Base-by-base conservation (phyloP, 2,797 vertebrate species). In the Spheniscus humboldti region DNA sequence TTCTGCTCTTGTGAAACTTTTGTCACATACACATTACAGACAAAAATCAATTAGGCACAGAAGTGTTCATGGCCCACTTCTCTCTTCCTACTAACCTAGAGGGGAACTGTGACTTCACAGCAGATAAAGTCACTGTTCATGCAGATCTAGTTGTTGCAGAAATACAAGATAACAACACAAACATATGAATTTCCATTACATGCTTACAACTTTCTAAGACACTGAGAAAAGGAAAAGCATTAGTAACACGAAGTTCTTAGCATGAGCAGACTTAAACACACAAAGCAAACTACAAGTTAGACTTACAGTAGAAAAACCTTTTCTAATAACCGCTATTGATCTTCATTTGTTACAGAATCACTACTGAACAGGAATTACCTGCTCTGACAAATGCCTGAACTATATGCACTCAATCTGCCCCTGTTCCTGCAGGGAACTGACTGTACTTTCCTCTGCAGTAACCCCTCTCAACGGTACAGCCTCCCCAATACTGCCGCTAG, bases 251-350 rank as follows among this genome's bases (percentile, higher is more conserved):
- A 63, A 33, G 12, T 12, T 72, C 59, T n/a, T 28, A 53, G 11
- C 11, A 8, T 0, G 0, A 79, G 24, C 71, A 4, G 0, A 9
- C 24, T 22, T 60, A 27, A 76, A 19, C 16, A 27, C 16, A 55
- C 4, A 62, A 72, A 66, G 31, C 48, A 55, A 57, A 69, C 2
- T 11, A 25, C 10, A 50, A 33, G 39, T 0, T 0, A 17, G 19
- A 33, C 20, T 28, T 43, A 35, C 4, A 25, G 18, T 1, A 69
- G 18, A 50, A 86, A 86, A 79, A 33, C 6, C 6, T 35, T 39
- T 81, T 41, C 24, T 13, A 62, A 14, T 13, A 66, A 22, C 48
- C 1, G 0, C 25, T 74, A 59, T 16, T 18, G 35, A 18, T 31
- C 17, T 35, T 33, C 2, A 8, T 39, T 55, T 59, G 23, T n/a